Base-by-base conservation (phyloP, 1,140 invertebrate genomes). In the Drosophila santomea region DNA sequence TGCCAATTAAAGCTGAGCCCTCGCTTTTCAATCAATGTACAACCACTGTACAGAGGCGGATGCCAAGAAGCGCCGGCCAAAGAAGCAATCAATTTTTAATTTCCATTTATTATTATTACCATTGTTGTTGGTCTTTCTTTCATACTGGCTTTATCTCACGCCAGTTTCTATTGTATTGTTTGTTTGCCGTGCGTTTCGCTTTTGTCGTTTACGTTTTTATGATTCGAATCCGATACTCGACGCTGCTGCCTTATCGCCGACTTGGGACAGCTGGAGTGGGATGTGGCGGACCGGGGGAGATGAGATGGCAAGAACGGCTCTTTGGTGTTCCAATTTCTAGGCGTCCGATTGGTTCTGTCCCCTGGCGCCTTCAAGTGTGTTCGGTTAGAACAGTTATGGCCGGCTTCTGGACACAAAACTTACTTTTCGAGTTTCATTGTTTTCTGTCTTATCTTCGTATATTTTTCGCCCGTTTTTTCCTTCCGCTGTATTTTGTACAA, bases 1-100 rank as follows among this genome's bases (percentile, higher is more conserved):
- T 28, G 12, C 35, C 12, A 32, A 32, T 47, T 15, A 43, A 51
- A 52, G 39, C 28, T 15, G 15, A 45, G 25, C 25, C 47, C 39
- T 28, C 47, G 39, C 23, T 57, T 63, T 62, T 15, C 52, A 56
- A 80, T 80, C 56, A 71, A 48, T 7, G 58, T 35, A 25, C 0
- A 45, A 76, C 44, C 80, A 84, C 57, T 80, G 81, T 80, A 32
- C 36, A 7, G 35, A 28, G 63, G 35, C 78, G 74, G 60, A 76
- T 80, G 81, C 52, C 81, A 56, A 57, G 48, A 55, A 60, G 82
- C 82, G 82, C 69, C 78, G 55, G 63, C 62, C 61, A 66, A 75
- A 63, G 64, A 84, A 85, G 81, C 82, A 88, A 86, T 86, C 82
- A 86, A 85, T 88, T 75, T 88, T 86, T 67, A 79, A 76, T 85